Conservation (phyloP, 2,113 vertebrate species). For the Corythaeola cristata region DNA sequence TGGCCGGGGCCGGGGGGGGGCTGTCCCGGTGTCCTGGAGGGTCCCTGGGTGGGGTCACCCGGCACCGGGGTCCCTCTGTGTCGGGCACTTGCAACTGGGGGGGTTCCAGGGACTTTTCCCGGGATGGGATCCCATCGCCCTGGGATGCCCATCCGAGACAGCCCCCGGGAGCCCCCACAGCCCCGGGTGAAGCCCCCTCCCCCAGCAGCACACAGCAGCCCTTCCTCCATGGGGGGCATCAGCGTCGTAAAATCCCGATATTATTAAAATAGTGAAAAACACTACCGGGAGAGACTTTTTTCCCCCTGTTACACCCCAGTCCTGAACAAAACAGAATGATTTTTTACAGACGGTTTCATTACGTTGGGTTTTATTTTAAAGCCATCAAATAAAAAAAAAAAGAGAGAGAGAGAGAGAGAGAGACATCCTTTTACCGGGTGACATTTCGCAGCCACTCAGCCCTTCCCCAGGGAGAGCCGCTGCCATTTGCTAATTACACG, state of each 20-base stretch:
- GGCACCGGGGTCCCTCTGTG: fast-evolving
- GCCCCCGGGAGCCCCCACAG: background rate
- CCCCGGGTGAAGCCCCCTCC: background rate
- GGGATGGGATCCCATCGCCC: too few relatives aligned
- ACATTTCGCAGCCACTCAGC: conserved; percentile 5
- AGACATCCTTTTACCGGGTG: conserved; percentile 29
- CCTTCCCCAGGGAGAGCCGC: conserved; percentile 47
- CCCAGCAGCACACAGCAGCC: background rate
- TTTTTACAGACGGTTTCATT: conserved; percentile 19
- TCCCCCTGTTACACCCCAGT: background rate
- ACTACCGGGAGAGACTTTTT: background rate
- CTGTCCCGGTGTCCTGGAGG: fast-evolving
- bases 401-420: background rate
- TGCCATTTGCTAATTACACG: conserved; percentile 67
- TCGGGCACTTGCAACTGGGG: fast-evolving
- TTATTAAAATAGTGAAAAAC: background rate
- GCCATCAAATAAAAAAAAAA: background rate
- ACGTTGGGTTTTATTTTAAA: conserved; percentile 22
- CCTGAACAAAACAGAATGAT: background rate
- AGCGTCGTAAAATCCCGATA: background rate
- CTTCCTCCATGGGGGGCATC: fast-evolving
- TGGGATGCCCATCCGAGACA: background rate
- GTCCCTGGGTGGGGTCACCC: background rate
- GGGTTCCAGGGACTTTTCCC: background rate
- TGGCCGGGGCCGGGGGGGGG: too few relatives aligned